phyloP scores from a whole-genome alignment of 2,113 vertebrate genomes.

The Chaetodon auriga region DNA sequence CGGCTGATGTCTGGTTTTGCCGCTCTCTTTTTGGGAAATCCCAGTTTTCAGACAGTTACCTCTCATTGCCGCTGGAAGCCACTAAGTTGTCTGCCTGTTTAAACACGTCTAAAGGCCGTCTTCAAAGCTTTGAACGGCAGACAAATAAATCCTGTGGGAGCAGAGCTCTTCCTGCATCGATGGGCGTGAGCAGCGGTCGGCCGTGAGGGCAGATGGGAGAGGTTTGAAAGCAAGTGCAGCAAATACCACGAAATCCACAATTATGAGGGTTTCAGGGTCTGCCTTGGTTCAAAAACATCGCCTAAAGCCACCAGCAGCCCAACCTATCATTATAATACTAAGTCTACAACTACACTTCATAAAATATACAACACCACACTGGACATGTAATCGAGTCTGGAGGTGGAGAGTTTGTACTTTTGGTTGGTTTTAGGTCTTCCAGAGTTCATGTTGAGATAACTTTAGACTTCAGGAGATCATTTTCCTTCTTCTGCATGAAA shows the following conservation, averaged over 20 bases:
- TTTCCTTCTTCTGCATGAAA: slow-evolving; percentile 8
- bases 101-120: neutral
- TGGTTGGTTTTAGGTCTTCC: slow-evolving; percentile 9
- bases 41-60: neutral
- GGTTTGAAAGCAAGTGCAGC: slow-evolving; percentile 50
- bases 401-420: neutral
- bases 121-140: slow-evolving; percentile 19
- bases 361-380: neutral
- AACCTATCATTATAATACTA: slow-evolving; percentile 44
- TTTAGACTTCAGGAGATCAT: neutral
- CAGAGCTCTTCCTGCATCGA: neutral
- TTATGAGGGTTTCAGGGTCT: slow-evolving; percentile 33
- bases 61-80: neutral
- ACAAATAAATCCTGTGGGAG: slow-evolving; percentile 18
- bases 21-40: neutral
- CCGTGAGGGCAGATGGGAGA: slow-evolving; percentile 15
- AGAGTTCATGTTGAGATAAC: slow-evolving; percentile 27
- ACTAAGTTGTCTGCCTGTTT: neutral
- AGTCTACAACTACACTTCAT: slow-evolving; percentile 44
- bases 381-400: slow-evolving; percentile 10
- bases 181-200: slow-evolving; percentile 5
- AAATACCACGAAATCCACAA: slow-evolving; percentile 51
- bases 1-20: neutral
- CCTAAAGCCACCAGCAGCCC: slow-evolving; percentile 29
- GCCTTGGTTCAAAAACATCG: slow-evolving; percentile 24